Base-by-base conservation (phyloP, 2,888 invertebrate genomes). In the Axea sp. region DNA sequence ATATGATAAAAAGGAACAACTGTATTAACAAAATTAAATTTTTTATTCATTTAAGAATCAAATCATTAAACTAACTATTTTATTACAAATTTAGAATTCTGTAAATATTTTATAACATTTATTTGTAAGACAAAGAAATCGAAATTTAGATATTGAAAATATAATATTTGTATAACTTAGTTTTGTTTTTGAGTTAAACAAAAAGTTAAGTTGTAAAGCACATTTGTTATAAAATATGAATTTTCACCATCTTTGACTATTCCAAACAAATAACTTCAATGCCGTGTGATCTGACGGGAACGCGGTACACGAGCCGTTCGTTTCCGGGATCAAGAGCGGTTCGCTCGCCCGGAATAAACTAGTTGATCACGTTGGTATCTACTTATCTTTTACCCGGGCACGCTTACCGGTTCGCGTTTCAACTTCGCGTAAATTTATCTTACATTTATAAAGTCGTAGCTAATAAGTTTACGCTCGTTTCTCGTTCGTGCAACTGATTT, bases 301-400 rank as follows among this genome's bases (percentile, higher is more conserved):
- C 60, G 60, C 60, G 39, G 37, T 31, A 31, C 53, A 60, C 65
- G 47, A 73, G 37, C 39, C 39, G 19, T 30, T 39, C 24, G 69
- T 74, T 74, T 69, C 74, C 69, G 60, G 69, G 69, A 65, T 74
- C 64, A 45, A 64, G 49, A 14, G 67, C 35, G 55, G 49, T 30
- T 35, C 47, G 59, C 49, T 59, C 53, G 60, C 64, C 51, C 74
- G 65, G 59, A 59, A 64, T 69, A 65, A 72, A 69, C 71, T 74
- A 69, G 76, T 75, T 78, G 77, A 79, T 78, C 77, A 78, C 73
- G 69, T 76, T 72, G 74, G 74, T 69, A 69, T 72, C 75, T 74
- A 75, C 75, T 76, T 77, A 78, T 78, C 76, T 71, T 60, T 41
- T 55, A 55, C 71, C 47, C 49, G 68, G 71, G 51, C 75, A 76